These are phyloP conservation scores for Littorina saxatilis DNA, from an alignment of 1,140 invertebrate species.

Conservation along the genomic window DNA sequence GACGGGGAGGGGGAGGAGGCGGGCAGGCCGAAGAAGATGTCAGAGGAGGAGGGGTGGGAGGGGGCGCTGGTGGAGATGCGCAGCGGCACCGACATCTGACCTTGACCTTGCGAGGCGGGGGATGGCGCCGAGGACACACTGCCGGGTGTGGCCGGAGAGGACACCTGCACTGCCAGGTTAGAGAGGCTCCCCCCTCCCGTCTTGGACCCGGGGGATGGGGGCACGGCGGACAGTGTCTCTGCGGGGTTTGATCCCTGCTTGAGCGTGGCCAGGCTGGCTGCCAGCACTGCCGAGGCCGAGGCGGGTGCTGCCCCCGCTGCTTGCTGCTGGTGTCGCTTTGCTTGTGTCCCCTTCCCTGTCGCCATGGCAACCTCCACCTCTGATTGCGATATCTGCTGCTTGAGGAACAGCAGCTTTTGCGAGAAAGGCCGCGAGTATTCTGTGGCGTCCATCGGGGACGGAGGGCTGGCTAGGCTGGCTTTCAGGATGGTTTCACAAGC, in stretches of 20 bases:
- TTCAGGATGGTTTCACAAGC: constrained; percentile 2
- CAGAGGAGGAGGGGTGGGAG: neutral
- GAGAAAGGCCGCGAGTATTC: constrained; percentile 39
- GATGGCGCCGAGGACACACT: neutral
- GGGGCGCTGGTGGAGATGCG: neutral
- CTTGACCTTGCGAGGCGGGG: constrained; percentile 5
- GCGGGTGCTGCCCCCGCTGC: neutral
- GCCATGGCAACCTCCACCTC: neutral
- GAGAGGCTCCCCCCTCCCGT: neutral
- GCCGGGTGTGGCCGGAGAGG: constrained; percentile 22
- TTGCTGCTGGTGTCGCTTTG: neutral
- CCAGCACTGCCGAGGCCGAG: constrained; percentile 12
- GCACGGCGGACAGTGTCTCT: neutral
- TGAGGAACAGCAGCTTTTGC: constrained; percentile 41
- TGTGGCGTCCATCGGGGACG: neutral
- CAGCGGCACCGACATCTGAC: neutral
- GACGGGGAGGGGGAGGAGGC: constrained; percentile 21
- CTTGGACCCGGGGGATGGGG: neutral
- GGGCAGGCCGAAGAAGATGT: constrained; percentile 32
- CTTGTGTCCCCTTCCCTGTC: no score
- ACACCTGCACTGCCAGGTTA: constrained; percentile 13
- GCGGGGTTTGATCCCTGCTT: neutral
- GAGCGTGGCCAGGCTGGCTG: constrained; percentile 10
- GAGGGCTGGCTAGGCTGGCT: neutral
- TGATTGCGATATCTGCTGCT: constrained; percentile 23